Base-by-base conservation (phyloP, 2,888 invertebrate genomes). In the Idaea aversata region DNA sequence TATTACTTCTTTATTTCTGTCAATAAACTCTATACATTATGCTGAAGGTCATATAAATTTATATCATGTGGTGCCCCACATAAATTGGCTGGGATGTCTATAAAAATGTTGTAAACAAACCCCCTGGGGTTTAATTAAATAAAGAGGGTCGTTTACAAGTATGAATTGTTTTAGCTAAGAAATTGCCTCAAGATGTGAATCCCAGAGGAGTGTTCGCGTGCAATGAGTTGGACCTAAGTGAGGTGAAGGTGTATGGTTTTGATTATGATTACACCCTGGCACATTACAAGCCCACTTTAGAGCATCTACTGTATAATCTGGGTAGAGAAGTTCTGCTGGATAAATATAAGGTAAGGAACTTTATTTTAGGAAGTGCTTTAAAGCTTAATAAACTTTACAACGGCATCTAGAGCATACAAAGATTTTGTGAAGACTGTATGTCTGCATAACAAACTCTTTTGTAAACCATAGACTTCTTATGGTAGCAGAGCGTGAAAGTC, bases 261-360 rank as follows among this genome's bases (percentile, higher is more conserved):
- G 99, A 99, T 90, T 99, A 99, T 93, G 99, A 99, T 88, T 99
- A 99, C 88, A 99, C 99, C 0, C 88, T 99, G 78, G 99, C 99
- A 0, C 97, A 98, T 78, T 99, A 99, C 86, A 98, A 97, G 81
- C 96, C 97, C 10, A 95, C 96, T 25, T 93, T 99, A 83, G 98
- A 99, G 84, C 95, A 96, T 83, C 93, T 99, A 61, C 94, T 99
- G 16, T 99, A 99, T 85, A 97, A 97, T 84, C 94, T 99, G 70
- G 99, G 98, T 0, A 95, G 97, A 73, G 96, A 98, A 79, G 95
- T 95, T 83, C 94, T 99, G 1, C 95, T 99, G 71, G 95, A 96
- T 81, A 96, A 97, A 80, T 97, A 96, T 83, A 98, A 98, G 95
- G 98, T 98, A 86, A 25, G 59, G 5, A 47, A 10, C 47, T 47